Base-by-base conservation (phyloP, 2,888 invertebrate species). In the Tenthredo amoena region DNA sequence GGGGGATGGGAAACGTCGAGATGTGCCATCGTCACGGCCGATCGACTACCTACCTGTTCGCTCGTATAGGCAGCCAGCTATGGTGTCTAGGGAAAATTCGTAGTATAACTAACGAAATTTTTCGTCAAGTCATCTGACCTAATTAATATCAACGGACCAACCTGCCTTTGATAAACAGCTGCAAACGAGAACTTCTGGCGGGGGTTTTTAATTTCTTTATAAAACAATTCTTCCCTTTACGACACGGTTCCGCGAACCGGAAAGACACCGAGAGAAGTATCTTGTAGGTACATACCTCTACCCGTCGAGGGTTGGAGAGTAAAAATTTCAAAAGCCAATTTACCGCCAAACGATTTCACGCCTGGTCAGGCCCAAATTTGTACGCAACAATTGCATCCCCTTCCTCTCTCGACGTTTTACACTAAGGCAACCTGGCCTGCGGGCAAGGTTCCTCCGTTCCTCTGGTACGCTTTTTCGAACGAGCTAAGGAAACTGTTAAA, bases 401-500 rank as follows among this genome's bases (percentile, higher is more conserved):
- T 84, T 31, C 15, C 40, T 55, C 74, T 74, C 37, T 47, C 58
- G 31, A 47, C 43, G 68, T 77, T 77, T 82, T 82, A 47, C 65
- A 65, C 31, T 34, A 15, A 26, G 18, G 55, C 55, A 79, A 47
- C 79, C 68, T 34, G 26, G 68, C 68, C 34, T 34, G 4, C 31
- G 34, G 68, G 68, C 68, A 3, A 34, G 68, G 68, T 18, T 68
- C 1, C 68, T 68, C 12, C 34, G 34, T 68, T 62, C 82, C 68
- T 50, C 55, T 15, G 37, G 21, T 34, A 71, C 68, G 50, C 71
- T 68, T 84, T 58, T 21, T n/a, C 47, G 85, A 86, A 72, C 58
- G 31, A 55, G 43, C 81, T 86, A 84, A 87, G 87, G 90, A 89
- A 91, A 91, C 90, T 90, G 91, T 90, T 90, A 90, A 90, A 91